These are phyloP conservation scores for Trissolcus brochymenae DNA, from an alignment of 2,888 invertebrate species.

Conservation along the genomic window DNA sequence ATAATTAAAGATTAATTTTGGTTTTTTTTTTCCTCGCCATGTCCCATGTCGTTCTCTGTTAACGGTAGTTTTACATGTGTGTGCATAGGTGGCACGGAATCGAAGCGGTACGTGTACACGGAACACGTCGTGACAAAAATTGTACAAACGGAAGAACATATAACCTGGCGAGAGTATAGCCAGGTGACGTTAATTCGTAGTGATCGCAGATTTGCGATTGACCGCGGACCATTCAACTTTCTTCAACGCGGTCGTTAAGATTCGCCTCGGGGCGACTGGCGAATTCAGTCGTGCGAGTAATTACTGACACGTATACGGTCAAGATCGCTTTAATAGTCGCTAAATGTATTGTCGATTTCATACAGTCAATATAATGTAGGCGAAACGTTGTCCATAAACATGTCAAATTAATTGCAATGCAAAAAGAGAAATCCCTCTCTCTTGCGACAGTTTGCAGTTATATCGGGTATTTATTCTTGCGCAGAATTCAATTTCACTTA, in stretches of 20 bases:
- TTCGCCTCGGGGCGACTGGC: conserved; percentile 54
- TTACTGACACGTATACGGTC: conserved; percentile 59
- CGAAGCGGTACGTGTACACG: not conserved
- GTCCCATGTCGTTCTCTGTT: conserved; percentile 48
- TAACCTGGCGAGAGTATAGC: conserved; percentile 33
- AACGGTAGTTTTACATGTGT: conserved; percentile 58
- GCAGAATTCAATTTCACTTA: conserved; percentile 34
- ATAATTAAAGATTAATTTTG: conserved; percentile 57
- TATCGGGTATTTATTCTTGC: conserved; percentile 17
- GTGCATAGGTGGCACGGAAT: conserved; percentile 41
- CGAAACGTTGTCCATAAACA: conserved; percentile 51
- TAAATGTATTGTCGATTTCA: conserved; percentile 57
- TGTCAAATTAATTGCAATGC: conserved; percentile 51
- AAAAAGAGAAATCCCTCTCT: conserved; percentile 40
- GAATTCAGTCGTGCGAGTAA: conserved; percentile 59
- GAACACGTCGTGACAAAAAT: conserved; percentile 11
- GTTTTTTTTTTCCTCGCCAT: conserved; percentile 34
- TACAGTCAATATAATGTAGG: conserved; percentile 56
- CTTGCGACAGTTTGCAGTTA: conserved; percentile 34
- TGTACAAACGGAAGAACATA: conserved; percentile 13
- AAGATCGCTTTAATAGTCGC: conserved; percentile 59
- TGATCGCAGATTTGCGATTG: conserved; percentile 59
- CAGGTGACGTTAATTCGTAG: conserved; percentile 59
- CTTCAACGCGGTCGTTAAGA: conserved; percentile 56
- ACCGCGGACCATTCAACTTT: conserved; percentile 58